phyloP scores from a whole-genome alignment of 2,113 vertebrate genomes.

The Ivindomyrus marchei region DNA sequence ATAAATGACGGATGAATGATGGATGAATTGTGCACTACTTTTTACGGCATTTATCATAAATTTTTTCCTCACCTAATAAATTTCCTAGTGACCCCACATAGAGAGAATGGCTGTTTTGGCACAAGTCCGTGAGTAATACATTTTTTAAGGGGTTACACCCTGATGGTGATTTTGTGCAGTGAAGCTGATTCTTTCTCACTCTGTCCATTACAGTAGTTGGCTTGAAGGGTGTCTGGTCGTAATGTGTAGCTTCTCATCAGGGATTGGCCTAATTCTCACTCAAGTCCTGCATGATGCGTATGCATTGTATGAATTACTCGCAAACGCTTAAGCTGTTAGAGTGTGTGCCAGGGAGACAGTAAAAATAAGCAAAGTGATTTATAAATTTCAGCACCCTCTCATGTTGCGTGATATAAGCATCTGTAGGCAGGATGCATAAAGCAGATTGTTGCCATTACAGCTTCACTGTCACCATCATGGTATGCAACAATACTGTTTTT shows the following conservation, averaged over 20 bases:
- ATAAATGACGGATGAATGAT: background rate
- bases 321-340: background rate
- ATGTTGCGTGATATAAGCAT: background rate
- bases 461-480: background rate
- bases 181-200: background rate
- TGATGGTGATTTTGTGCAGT: background rate
- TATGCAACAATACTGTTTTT: background rate
- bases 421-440: background rate
- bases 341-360: background rate
- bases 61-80: background rate
- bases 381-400: background rate
- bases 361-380: background rate
- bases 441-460: background rate
- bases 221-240: background rate
- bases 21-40: background rate
- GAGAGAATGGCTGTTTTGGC: background rate
- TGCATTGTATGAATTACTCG: background rate
- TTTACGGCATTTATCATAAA: background rate
- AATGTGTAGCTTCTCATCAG: background rate
- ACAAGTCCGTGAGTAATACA: background rate
- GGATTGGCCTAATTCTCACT: background rate
- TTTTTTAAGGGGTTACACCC: background rate
- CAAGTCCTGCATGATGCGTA: background rate
- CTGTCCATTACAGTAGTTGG: background rate
- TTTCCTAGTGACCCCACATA: background rate